Evolutionary conservation across 2,797 vertebrate species (phyloP).

Genomic region (Sarcoramphus papa): DNA sequence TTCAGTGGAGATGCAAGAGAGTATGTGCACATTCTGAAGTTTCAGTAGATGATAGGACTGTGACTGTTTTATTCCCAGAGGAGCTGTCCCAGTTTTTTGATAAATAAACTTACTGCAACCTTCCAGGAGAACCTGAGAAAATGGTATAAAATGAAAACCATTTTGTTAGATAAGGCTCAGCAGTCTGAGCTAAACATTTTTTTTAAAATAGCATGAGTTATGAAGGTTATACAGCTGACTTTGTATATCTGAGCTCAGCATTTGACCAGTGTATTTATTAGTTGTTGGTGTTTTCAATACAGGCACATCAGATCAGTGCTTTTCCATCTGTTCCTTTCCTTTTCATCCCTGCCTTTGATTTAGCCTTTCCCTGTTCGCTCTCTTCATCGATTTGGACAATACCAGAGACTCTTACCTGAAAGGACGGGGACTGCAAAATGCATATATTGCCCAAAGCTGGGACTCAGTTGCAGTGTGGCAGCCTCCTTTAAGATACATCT

Average conservation of each 20-base stretch:
- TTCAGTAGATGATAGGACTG: constrained; percentile 14
- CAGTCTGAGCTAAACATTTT: background rate
- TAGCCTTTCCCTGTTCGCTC: background rate
- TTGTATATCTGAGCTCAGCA: background rate
- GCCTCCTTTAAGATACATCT: background rate
- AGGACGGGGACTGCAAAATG: background rate
- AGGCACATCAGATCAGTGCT: background rate
- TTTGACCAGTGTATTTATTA: background rate
- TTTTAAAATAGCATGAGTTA: background rate
- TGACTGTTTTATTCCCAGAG: constrained; percentile 22
- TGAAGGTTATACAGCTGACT: background rate
- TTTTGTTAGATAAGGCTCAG: constrained; percentile 28
- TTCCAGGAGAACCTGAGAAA: constrained; percentile 28
- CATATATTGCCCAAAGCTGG: background rate
- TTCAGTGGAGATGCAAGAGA: constrained; percentile 8
- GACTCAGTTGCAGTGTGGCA: background rate
- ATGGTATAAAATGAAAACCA: background rate
- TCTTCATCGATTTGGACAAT: background rate
- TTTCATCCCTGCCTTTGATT: background rate
- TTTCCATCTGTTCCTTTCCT: background rate
- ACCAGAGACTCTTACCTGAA: background rate
- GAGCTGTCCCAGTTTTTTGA: constrained; percentile 34
- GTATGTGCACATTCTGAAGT: constrained; percentile 23
- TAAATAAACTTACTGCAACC: constrained; percentile 23
- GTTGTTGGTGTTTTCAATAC: background rate